Base-by-base conservation (phyloP, 1,140 invertebrate genomes). In the Archegozetes longisetosus region DNA sequence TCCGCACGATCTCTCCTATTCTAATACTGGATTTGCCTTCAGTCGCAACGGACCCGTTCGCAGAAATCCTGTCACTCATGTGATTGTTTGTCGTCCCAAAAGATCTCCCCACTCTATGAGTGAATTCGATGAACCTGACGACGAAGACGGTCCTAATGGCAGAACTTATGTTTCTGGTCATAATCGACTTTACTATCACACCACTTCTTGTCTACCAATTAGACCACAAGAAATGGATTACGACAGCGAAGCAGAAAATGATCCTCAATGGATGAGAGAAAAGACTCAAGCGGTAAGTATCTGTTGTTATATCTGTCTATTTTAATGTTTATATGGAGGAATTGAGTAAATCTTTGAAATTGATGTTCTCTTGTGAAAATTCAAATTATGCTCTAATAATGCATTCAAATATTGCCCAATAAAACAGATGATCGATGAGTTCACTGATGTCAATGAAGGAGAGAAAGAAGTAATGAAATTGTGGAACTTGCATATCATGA, bases 401-500 rank as follows among this genome's bases (percentile, higher is more conserved):
- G 14, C 2, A 50, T 54, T 59, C 17, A 52, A 26, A 60, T 60
- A 40, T 40, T 40, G 17, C 17, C 6, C 17, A 40, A 9, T 84
- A 74, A 85, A 13, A 14, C 25, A 92, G 84, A 94, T 96, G 90
- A 94, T 98, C 54, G 92, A 97, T 70, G 93, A 98, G 68, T 98
- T 97, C 69, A 94, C 90, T 1, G 93, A 97, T 74, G 93, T 98
- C 0, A 98, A 98, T 72, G 91, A 96, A 72, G 92, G 92, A 1
- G 93, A 98, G 72, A 98, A 98, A 71, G 91, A 96, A 69, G 73
- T 98, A 14, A 96, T 96, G 91, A 96, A 96, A 71, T 84, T 96
- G 80, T 98, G 93, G 93, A 97, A 97, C 75, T 73, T 95, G 2
- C 92, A 96, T 74, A 84, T 95, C 3, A 95, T 97, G 88, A 88